Percentiles rank a stretch among this genome's conserved stretches.
Evolutionary conservation across 2,797 vertebrate species (phyloP).

Genomic region (Sorex maritimensis): DNA sequence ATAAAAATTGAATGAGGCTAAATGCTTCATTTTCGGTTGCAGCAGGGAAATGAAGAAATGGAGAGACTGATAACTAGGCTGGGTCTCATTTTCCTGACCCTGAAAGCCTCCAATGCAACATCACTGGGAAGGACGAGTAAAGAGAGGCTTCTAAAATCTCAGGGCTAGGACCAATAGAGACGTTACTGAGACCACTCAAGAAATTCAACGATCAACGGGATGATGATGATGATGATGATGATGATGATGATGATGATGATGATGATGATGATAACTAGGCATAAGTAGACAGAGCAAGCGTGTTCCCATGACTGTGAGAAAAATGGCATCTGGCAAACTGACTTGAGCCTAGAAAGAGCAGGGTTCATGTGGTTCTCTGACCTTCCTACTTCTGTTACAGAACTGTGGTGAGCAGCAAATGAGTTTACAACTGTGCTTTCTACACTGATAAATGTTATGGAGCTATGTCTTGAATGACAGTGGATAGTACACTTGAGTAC

Average conservation of each 20-base stretch:
- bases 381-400: neutral
- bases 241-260: no score
- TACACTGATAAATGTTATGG: conserved; percentile 6
- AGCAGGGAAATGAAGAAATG: conserved; percentile 17
- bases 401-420: neutral
- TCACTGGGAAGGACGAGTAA: no score
- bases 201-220: no score
- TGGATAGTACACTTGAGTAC: no score
- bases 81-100: no score
- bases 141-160: no score
- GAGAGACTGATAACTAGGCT: neutral
- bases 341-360: neutral
- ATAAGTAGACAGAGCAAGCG: neutral
- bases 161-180: no score
- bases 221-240: no score
- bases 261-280: no score
- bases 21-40: neutral
- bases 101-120: no score
- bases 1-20: conserved; percentile 38
- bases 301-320: neutral
- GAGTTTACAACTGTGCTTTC: neutral
- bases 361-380: neutral
- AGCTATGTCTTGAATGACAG: no score
- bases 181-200: no score
- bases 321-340: neutral